phyloP scores from a whole-genome alignment of 2,888 invertebrate species.

The Eulithis testata region DNA sequence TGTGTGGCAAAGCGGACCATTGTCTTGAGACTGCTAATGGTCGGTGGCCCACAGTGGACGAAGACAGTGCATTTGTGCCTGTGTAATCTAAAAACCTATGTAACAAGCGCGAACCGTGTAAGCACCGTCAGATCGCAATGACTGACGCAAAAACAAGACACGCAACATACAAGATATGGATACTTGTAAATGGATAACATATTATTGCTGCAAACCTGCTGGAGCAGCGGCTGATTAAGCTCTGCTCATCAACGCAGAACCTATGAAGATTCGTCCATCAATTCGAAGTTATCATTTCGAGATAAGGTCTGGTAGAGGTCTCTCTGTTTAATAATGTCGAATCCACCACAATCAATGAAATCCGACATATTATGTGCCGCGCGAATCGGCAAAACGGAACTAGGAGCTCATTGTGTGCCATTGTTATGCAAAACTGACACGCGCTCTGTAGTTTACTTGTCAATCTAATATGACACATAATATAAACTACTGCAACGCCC shows the following conservation, averaged over 20 bases:
- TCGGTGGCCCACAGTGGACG: slow-evolving; percentile 35
- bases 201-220: slow-evolving; percentile 31
- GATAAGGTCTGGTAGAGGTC: background rate
- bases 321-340: slow-evolving; percentile 35
- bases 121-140: slow-evolving; percentile 42
- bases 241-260: slow-evolving; percentile 1
- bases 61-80: background rate
- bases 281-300: background rate
- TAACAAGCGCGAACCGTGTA: slow-evolving; percentile 40
- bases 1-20: slow-evolving; percentile 54
- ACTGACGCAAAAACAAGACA: slow-evolving; percentile 40
- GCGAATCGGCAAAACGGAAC: slow-evolving; percentile 52
- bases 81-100: slow-evolving; percentile 30
- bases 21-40: slow-evolving; percentile 47
- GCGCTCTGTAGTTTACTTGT: slow-evolving; percentile 58
- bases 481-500: slow-evolving; percentile 52
- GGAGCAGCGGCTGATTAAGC: slow-evolving; percentile 18
- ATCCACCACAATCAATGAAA: slow-evolving; percentile 44
- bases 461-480: slow-evolving; percentile 61
- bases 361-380: slow-evolving; percentile 49
- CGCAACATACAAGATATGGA: slow-evolving; percentile 36
- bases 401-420: slow-evolving; percentile 55
- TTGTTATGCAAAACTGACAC: slow-evolving; percentile 70
- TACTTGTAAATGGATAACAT: slow-evolving; percentile 40
- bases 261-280: slow-evolving; percentile 1